Evolutionary conservation across 1,140 invertebrate species (phyloP), one percentile per base, ranked within the genome.

Genomic region (Alviniconcha marisindica): DNA sequence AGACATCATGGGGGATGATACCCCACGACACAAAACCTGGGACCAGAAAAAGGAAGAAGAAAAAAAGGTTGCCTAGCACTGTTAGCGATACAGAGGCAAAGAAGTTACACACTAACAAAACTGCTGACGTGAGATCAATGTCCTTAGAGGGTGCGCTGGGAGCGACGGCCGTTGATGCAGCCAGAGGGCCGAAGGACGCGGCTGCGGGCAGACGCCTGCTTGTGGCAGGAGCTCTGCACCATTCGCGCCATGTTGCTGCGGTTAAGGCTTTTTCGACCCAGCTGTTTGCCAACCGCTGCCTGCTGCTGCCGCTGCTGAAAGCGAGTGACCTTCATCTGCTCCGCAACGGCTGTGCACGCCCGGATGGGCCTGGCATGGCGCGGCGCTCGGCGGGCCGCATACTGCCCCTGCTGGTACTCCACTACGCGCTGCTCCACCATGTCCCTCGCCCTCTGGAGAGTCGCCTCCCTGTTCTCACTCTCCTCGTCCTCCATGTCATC

Each of bases 231-330:
- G 48, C 54, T 51, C 40, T 82, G 48, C 1, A 66, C 38, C 24
- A 83, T 80, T 1, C 76, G 44, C 12, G 86, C 83, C 83, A 88
- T 88, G 84, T 91, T 91, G n/a, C 82, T 36, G 44, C 80, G 85
- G 24, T 88, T 69, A 14, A 87, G 44, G 73, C 76, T 81, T 66
- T 82, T 84, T 21, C 79, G 85, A 15, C 83, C 85, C 54, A 89
- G 77, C 36, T 81, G 69, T 66, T 85, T 87, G 7, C 85, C 84
- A 28, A 69, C 56, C 36, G 77, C 66, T 33, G 71, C 40, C 33
- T 79, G 63, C 44, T 89, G 87, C 31, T 84, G 36, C 42, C 81
- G 83, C 71, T 90, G 88, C 66, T 87, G 84, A 33, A 42, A 1
- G 44, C 54, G 74, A 0, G 36, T 5, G 14, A 71, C 54, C 81